Percentiles rank a stretch among this genome's conserved stretches.
These are phyloP conservation scores for Tinea pellionella DNA, from an alignment of 2,888 invertebrate species.

Conservation along the genomic window DNA sequence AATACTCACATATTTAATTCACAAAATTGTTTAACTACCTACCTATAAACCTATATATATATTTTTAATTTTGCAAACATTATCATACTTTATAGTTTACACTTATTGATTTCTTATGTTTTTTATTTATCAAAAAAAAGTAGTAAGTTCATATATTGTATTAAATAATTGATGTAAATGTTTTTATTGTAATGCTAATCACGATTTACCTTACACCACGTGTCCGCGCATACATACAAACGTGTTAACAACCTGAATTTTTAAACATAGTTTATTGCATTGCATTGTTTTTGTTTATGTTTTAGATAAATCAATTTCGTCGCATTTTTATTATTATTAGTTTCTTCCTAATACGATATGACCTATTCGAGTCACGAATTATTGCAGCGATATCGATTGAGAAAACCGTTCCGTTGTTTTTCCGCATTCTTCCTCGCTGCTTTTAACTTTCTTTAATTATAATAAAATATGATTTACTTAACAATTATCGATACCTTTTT, in stretches of 20 bases:
- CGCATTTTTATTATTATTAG: not conserved
- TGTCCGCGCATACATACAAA: constrained; percentile 1
- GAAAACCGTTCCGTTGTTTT: not conserved
- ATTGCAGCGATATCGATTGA: not conserved
- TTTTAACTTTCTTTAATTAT: too few relatives aligned
- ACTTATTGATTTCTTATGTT: not conserved
- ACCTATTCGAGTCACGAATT: not conserved
- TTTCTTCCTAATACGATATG: not conserved
- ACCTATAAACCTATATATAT: too few relatives aligned
- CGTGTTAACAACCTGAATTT: not conserved
- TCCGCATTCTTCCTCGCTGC: not conserved
- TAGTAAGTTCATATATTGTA: not conserved
- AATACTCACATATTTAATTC: too few relatives aligned
- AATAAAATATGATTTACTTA: too few relatives aligned
- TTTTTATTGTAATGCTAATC: not conserved
- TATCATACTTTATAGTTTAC: not conserved
- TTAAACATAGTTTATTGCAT: not conserved
- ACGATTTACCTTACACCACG: not conserved
- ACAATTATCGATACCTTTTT: too few relatives aligned
- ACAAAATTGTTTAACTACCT: too few relatives aligned
- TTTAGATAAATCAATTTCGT: not conserved
- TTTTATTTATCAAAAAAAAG: too few relatives aligned
- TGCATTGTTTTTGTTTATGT: constrained; percentile 1
- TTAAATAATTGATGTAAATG: not conserved
- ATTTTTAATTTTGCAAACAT: too few relatives aligned